phyloP scores from a whole-genome alignment of 64 coral and sea anemone species.

The Orbicella faveolata region DNA sequence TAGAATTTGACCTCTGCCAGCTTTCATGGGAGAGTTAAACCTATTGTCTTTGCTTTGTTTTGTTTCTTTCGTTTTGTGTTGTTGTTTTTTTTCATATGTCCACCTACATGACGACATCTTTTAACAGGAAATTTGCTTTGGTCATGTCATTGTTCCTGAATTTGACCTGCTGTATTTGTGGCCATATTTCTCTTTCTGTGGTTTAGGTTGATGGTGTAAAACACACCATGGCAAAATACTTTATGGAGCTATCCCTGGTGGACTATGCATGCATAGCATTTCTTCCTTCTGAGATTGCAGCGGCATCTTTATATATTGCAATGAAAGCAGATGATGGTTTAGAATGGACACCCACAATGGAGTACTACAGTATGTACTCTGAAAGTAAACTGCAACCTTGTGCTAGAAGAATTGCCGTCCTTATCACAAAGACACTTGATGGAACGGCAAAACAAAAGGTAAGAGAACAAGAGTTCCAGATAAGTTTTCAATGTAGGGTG shows the following conservation, averaged over 20 bases:
- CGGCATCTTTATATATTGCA: conserved; percentile 72
- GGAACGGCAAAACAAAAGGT: conserved; percentile 59
- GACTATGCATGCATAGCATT: conserved; percentile 83
- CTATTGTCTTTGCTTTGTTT: no score
- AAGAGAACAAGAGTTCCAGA: not conserved
- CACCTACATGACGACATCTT: no score
- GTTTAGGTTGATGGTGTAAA: conserved; percentile 67
- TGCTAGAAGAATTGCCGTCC: conserved; percentile 61
- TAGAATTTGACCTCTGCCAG: no score
- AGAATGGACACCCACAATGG: conserved; percentile 78
- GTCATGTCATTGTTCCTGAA: no score
- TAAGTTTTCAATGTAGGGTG: no score
- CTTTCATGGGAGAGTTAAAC: no score
- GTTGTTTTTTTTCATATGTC: no score
- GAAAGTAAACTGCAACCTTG: conserved; percentile 66
- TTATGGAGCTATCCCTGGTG: conserved; percentile 87
- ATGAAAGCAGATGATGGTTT: conserved; percentile 57
- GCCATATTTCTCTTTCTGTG: no score
- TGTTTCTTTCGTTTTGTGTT: no score
- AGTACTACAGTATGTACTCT: conserved; percentile 93
- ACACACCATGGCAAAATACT: conserved; percentile 94
- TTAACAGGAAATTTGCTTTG: no score
- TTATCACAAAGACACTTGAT: conserved; percentile 48
- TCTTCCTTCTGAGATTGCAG: conserved; percentile 86
- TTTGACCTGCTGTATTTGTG: no score